These are phyloP conservation scores for Drosophila ogumai DNA, from an alignment of 1,140 invertebrate species.

Conservation along the genomic window DNA sequence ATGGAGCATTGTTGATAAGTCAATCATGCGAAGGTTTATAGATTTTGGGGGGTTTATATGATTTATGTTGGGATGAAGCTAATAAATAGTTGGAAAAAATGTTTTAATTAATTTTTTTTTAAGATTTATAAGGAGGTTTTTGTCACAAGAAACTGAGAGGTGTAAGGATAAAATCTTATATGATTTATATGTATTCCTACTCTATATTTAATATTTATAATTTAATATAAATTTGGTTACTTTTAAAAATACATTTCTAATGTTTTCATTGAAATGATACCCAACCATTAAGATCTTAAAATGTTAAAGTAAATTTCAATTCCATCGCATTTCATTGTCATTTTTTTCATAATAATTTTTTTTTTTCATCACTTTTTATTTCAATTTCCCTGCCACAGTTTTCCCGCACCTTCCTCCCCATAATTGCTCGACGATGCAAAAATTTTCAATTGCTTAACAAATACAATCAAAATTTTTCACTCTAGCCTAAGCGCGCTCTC, in stretches of 20 bases:
- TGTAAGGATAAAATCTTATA: not conserved
- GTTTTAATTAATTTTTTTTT: no score
- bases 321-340: not conserved
- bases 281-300: no score
- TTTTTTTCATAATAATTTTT: not conserved
- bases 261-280: no score
- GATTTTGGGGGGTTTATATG: not conserved
- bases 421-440: slow-evolving; percentile 41
- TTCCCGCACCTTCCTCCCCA: not conserved
- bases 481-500: slow-evolving; percentile 24
- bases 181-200: not conserved
- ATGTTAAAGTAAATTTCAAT: no score
- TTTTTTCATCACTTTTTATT: slow-evolving; percentile 1
- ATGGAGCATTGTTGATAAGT: not conserved
- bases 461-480: slow-evolving; percentile 68
- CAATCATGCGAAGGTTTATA: slow-evolving; percentile 1
- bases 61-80: not conserved
- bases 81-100: not conserved
- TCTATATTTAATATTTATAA: not conserved
- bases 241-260: no score
- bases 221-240: not conserved
- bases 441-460: slow-evolving; percentile 62
- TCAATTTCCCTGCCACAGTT: slow-evolving; percentile 7
- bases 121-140: no score
- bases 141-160: not conserved